phyloP scores from a whole-genome alignment of 2,888 invertebrate genomes.

The Drosophila bunnanda region DNA sequence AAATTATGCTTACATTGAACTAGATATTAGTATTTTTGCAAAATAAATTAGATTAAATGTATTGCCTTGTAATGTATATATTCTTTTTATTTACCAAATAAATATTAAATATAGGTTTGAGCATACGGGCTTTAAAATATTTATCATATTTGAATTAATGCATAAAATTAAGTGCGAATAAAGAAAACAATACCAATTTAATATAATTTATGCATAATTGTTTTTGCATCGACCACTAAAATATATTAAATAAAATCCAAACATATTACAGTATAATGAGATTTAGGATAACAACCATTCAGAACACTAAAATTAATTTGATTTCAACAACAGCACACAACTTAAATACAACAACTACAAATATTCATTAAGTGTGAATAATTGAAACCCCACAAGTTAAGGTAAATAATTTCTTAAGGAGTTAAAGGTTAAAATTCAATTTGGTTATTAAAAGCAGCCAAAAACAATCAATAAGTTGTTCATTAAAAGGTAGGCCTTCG shows the following conservation, averaged over 20 bases:
- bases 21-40: background rate
- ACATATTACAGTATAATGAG: background rate
- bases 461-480: slow-evolving; percentile 6
- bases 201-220: background rate
- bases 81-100: background rate
- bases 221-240: background rate
- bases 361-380: background rate
- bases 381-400: background rate
- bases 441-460: background rate
- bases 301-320: background rate
- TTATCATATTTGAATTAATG: background rate
- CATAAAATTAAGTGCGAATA: background rate
- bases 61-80: background rate
- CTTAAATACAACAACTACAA: background rate
- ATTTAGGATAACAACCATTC: too few species aligned
- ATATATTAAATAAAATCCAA: background rate
- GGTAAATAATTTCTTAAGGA: background rate
- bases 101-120: background rate
- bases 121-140: background rate
- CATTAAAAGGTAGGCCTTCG: background rate
- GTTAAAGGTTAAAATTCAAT: background rate
- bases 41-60: background rate
- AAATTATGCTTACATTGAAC: background rate
- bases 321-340: background rate
- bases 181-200: background rate